Evolutionary conservation across 1,140 invertebrate species (phyloP).

Genomic region (Lepidurus packardi): DNA sequence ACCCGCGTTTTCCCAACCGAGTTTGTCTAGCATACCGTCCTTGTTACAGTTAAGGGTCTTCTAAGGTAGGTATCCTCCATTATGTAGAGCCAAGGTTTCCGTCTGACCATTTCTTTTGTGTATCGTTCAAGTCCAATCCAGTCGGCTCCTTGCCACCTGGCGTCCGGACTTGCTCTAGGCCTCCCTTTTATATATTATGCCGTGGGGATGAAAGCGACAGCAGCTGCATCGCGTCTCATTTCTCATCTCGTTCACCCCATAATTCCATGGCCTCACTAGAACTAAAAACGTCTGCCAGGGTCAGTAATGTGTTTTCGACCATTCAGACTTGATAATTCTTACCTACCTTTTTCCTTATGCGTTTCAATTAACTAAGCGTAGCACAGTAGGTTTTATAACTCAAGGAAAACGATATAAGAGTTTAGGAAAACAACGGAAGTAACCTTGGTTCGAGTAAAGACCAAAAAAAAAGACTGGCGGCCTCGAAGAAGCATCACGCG

Average conservation of each 20-base stretch:
- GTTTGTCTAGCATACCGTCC: background rate
- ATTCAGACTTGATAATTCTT: background rate
- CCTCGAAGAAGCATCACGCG: background rate
- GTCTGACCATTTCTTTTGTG: conserved; percentile 2
- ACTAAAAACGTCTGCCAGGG: background rate
- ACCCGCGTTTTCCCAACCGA: background rate
- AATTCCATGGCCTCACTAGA: background rate
- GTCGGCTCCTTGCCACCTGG: conserved; percentile 6
- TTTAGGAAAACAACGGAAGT: background rate
- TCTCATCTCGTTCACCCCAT: background rate
- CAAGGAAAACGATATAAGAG: background rate
- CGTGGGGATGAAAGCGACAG: background rate
- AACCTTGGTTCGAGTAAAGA: background rate
- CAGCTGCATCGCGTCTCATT: conserved; percentile 9
- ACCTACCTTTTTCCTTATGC: background rate
- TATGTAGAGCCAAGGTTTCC: too few species aligned
- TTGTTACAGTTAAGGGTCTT: background rate
- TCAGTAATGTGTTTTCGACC: conserved; percentile 6
- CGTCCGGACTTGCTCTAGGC: background rate
- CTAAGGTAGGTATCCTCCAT: too few species aligned
- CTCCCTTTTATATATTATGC: background rate
- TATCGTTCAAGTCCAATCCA: background rate
- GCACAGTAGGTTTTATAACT: background rate
- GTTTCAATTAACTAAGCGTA: background rate
- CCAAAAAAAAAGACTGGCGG: background rate